Base-by-base conservation (phyloP, 2,797 vertebrate species). In the Bovichtus diacanthus region DNA sequence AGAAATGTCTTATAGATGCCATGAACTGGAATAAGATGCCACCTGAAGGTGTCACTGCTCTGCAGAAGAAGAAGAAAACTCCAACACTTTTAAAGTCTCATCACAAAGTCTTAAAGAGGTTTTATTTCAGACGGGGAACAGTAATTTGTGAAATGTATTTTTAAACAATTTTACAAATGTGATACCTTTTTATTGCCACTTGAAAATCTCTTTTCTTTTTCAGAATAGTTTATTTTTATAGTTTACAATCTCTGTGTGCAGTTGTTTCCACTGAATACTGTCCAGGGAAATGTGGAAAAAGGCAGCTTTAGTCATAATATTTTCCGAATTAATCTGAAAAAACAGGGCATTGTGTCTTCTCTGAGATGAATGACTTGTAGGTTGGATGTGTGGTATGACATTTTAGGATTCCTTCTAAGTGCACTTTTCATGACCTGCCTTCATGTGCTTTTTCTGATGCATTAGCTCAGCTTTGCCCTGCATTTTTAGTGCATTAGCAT, bases 391-490 rank as follows among this genome's bases (percentile, higher is more conserved):
- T 71, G 60, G 31, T 75, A 15, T 82, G 73, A 80, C 76, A 86
- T 88, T 86, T 82, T 55, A 73, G 49, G 59, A 79, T 63, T 74
- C n/a, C 44, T 73, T 53, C 11, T 75, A 74, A 84, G 70, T 81
- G 85, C 73, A 72, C 49, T 88, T 86, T 73, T 76, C 29, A 55
- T 82, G 59, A 73, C 70, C 70, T 21, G n/a, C 29, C 15, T 54
- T 53, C 8, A 9, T 66, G 60, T 75, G 63, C 18, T 41, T 50
- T 41, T 68, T 12, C 58, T 70, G 49, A 78, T 80, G 55, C 70
- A 71, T 85, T 84, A 80, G 73, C 73, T 83, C 65, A 54, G 58
- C 51, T 58, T 39, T 18, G 10, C n/a, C 51, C 63, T 76, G 61
- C 44, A 25, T 83, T n/a, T n/a, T 73, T 74, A 68, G 58, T 53